A percentile compares a stretch with the other conserved stretches of the same genome.
Conservation (phyloP, 2,888 invertebrate genomes). For the Elegia similella region DNA sequence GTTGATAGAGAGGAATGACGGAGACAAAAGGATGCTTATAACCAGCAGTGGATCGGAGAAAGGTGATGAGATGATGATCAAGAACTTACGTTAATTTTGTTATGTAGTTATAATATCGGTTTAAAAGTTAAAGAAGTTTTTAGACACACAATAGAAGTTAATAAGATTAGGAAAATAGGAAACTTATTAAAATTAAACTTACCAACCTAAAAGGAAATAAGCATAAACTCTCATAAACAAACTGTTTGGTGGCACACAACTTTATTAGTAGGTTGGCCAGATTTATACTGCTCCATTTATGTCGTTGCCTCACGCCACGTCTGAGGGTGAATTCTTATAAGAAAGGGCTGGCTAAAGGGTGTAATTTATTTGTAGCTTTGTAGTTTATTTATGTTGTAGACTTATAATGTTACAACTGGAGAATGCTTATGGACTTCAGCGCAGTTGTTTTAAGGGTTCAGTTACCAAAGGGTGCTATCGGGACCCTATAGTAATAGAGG, state of each 20-base stretch:
- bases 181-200: neutral
- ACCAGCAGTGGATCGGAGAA: too few species aligned
- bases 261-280: slow-evolving; percentile 13
- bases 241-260: neutral
- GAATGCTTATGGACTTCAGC: neutral
- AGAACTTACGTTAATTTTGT: too few species aligned
- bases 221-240: neutral
- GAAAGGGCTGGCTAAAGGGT: slow-evolving; percentile 1
- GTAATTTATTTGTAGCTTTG: neutral
- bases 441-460: too few species aligned
- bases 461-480: too few species aligned
- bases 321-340: slow-evolving; percentile 3
- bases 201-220: neutral
- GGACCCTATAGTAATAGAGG: too few species aligned
- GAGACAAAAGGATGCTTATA: too few species aligned
- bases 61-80: too few species aligned
- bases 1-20: too few species aligned
- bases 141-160: too few species aligned
- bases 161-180: too few species aligned
- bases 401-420: neutral
- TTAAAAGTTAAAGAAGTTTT: too few species aligned
- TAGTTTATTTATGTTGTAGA: neutral
- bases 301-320: slow-evolving; percentile 11
- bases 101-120: too few species aligned
- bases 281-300: slow-evolving; percentile 10